Evolutionary conservation across 2,888 invertebrate genomes (phyloP).

Genomic region (Apodemia zela): DNA sequence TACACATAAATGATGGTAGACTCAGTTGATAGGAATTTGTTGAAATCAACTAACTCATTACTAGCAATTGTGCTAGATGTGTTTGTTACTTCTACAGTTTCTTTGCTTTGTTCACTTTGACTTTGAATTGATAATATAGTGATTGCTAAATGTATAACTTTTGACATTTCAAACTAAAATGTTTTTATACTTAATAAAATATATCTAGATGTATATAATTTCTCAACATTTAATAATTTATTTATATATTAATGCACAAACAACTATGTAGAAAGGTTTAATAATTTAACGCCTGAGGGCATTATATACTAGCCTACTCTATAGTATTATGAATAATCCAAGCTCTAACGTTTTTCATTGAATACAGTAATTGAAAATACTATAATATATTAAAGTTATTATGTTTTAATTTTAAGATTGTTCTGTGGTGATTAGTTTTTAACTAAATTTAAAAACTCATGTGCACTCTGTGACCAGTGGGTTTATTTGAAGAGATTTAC

Average conservation of each 20-base stretch:
- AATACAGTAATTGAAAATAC: conserved; percentile 23
- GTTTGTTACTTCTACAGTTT: neutral
- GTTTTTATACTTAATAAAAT: neutral
- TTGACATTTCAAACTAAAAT: neutral
- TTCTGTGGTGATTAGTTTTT: too few relatives aligned
- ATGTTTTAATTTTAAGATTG: neutral
- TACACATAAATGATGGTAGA: neutral
- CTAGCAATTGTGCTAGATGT: neutral
- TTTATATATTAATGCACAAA: too few relatives aligned
- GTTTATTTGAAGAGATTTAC: too few relatives aligned
- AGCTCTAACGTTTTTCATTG: conserved; percentile 26
- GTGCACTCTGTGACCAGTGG: too few relatives aligned
- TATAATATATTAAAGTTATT: neutral
- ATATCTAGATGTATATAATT: neutral
- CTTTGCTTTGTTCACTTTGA: conserved; percentile 6
- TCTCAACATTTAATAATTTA: too few relatives aligned
- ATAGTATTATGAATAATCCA: conserved; percentile 25
- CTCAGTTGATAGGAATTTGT: neutral
- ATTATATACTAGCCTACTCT: conserved; percentile 2
- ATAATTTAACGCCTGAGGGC: too few relatives aligned
- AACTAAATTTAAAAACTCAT: too few relatives aligned
- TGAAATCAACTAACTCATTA: neutral
- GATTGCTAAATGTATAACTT: neutral
- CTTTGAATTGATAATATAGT: neutral
- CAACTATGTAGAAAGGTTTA: too few relatives aligned